Base-by-base conservation (phyloP, 2,797 vertebrate species). In the Peromyscus melanophrys region DNA sequence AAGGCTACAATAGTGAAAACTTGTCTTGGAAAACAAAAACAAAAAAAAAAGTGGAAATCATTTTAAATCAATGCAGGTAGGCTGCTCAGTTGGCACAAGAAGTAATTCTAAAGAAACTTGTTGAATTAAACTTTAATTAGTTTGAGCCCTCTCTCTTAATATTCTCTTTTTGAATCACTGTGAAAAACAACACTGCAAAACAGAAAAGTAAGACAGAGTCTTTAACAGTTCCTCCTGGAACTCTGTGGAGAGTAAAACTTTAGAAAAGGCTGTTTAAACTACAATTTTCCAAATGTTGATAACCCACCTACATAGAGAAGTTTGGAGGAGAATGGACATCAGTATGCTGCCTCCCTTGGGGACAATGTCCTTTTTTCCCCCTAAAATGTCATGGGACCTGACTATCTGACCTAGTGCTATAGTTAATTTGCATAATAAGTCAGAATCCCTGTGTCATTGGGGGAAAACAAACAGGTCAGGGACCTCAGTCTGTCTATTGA, bases 1-100 rank as follows among this genome's bases (percentile, higher is more conserved):
- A 73, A 9, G 21, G 71, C 21, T 73, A 73, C 10, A 73, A 55
- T 4, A 73, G 71, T 73, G 21, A 40, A 40, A 40, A 11, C 71
- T 73, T 73, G 21, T 40, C 71, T 25, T 73, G 71, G 71, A 40
- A 73, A 71, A 71, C 7, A 21, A 71, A 71, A n/a, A 8, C 2
- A 86, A 96, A 92, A 8, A 95, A 92, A 95, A 92, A 11, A 29
- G 31, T 61, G 25, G 71, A 89, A 78, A 87, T 91, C 29, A 83
- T 40, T 89, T 80, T 37, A 55, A 75, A 34, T 9, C 81, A 69
- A 77, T 75, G 77, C 46, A 84, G 46, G 55, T 59, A n/a, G 43
- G 29, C 9, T 61, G 8, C 27, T 29, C 8, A 27, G 13, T 25
- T 13, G 69, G 65, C 25, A 94, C 37, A 76, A 19, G 93, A 81